phyloP scores from a whole-genome alignment of 37 sponge, comb jelly and placozoan genomes.

The Cliona cf. orientalis region DNA sequence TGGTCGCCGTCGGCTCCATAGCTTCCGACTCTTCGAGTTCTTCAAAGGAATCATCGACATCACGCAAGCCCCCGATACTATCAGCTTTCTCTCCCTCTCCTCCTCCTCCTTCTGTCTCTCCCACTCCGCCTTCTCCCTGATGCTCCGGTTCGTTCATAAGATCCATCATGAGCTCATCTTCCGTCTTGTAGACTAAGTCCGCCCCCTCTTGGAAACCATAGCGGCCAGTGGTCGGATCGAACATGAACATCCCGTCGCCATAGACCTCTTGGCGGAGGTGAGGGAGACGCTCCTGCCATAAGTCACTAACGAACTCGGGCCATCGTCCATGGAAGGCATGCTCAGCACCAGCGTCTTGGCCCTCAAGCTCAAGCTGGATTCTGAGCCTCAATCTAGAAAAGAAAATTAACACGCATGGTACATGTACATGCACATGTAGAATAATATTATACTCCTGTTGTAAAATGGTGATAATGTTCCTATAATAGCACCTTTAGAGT shows the following conservation, averaged over 20 bases:
- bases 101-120: neutral
- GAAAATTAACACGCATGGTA: neutral
- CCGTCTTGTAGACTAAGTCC: neutral
- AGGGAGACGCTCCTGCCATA: constrained; percentile 27
- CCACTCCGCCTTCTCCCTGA: neutral
- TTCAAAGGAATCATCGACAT: too few relatives aligned
- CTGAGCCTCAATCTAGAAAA: neutral
- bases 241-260: constrained; percentile 39
- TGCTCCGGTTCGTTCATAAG: too few relatives aligned
- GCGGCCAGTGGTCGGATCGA: constrained; percentile 5
- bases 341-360: too few relatives aligned
- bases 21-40: neutral
- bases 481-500: neutral
- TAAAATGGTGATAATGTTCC: neutral
- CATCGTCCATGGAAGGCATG: neutral
- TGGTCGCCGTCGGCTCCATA: neutral
- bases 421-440: neutral
- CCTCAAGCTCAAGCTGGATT: neutral
- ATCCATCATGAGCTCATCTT: neutral
- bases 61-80: neutral
- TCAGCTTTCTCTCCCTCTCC: neutral
- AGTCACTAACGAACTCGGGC: constrained; percentile 41
- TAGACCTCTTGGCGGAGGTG: constrained; percentile 12
- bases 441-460: too few relatives aligned
- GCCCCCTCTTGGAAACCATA: constrained; percentile 17